A percentile compares a stretch with the other conserved stretches of the same genome.
Evolutionary conservation across 2,888 invertebrate genomes (phyloP).

Genomic region (Brenthis ino): DNA sequence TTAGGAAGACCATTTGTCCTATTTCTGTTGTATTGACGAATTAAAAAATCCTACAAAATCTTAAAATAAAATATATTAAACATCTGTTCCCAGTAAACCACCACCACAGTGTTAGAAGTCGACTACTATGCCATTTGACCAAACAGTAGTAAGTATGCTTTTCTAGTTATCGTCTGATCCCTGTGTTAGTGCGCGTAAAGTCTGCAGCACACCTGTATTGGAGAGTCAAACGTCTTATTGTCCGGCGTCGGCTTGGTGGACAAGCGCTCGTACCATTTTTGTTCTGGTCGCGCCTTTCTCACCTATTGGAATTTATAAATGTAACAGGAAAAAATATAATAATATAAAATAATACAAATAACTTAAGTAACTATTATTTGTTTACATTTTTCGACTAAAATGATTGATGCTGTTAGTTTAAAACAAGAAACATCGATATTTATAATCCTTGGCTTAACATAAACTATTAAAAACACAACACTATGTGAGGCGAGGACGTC

Average conservation of each 20-base stretch:
- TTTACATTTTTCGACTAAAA: not conserved
- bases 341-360: not conserved
- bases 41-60: too few relatives aligned
- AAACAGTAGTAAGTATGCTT: not conserved
- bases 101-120: slow-evolving; percentile 9
- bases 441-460: not conserved
- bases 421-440: not conserved
- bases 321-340: slow-evolving; percentile 11
- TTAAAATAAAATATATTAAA: not conserved
- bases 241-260: slow-evolving; percentile 57
- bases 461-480: not conserved
- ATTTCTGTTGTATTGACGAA: too few relatives aligned
- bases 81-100: slow-evolving; percentile 3
- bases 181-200: slow-evolving; percentile 38
- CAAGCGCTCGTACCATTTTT: slow-evolving; percentile 76
- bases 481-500: not conserved
- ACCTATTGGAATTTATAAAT: slow-evolving; percentile 51
- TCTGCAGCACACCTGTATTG: slow-evolving; percentile 64
- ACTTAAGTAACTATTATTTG: not conserved
- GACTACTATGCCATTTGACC: not conserved
- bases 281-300: slow-evolving; percentile 59
- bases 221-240: slow-evolving; percentile 58
- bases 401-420: too few relatives aligned
- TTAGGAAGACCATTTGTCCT: too few relatives aligned
- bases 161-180: not conserved